These are phyloP conservation scores for Leptopilina drosophilae DNA, from an alignment of 2,888 invertebrate species.

Conservation along the genomic window DNA sequence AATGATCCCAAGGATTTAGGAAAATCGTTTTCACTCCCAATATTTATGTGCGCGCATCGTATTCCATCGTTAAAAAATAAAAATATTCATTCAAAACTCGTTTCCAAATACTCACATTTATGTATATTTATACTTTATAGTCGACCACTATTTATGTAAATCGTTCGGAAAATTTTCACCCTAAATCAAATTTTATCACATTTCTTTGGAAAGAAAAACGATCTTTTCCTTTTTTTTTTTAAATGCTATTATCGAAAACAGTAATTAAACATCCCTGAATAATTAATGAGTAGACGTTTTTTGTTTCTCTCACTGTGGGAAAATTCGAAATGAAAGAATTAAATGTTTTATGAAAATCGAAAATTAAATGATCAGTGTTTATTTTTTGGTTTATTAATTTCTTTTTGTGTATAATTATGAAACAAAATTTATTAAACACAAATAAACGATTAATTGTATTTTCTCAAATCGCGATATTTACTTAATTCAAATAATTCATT, in stretches of 20 bases:
- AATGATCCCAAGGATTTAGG: slow-evolving; percentile 29
- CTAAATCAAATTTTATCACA: background rate
- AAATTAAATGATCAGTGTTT: too few relatives aligned
- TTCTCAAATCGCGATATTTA: too few relatives aligned
- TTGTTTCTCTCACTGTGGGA: too few relatives aligned
- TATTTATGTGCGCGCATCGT: slow-evolving; percentile 14
- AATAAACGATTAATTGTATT: too few relatives aligned
- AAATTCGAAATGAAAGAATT: too few relatives aligned
- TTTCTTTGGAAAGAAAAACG: background rate
- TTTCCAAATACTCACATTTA: background rate
- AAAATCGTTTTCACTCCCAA: slow-evolving; percentile 39
- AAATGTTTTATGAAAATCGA: too few relatives aligned
- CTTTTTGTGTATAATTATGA: too few relatives aligned
- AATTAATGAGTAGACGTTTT: too few relatives aligned
- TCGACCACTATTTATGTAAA: background rate
- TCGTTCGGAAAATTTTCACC: background rate
- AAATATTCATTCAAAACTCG: slow-evolving; percentile 20
- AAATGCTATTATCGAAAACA: slow-evolving; percentile 6
- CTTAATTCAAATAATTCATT: too few relatives aligned
- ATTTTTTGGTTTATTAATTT: too few relatives aligned
- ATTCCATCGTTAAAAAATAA: background rate
- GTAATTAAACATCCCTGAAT: background rate
- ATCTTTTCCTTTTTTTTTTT: background rate
- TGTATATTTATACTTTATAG: too few relatives aligned
- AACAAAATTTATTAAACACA: too few relatives aligned